Base-by-base conservation (phyloP, 2,888 invertebrate species). In the Drosophila suboccidentalis region DNA sequence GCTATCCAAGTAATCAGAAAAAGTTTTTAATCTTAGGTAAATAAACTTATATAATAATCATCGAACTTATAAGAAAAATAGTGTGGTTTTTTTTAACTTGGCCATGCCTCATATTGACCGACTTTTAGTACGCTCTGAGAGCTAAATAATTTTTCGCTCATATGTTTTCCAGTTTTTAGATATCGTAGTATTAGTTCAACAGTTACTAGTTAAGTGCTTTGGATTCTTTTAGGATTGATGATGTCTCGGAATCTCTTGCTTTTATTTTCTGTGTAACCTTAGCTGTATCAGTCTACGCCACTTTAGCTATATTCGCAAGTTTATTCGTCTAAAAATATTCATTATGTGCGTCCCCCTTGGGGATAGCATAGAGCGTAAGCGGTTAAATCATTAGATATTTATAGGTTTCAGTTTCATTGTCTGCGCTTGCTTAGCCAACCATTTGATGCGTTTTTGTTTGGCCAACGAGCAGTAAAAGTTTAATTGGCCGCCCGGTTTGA, bases 401-500 rank as follows among this genome's bases (percentile, higher is more conserved):
- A 75, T 75, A 67, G 71, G 71, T 41, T 71, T 36, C 75, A 66
- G 62, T 75, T 75, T 71, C 71, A 75, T 71, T 75, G 75, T 75
- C 73, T 73, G 73, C 29, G 60, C 44, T 53, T 61, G 75, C 51
- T 51, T 41, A 53, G 62, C 61, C 54, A 62, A 68, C 64, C 65
- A 49, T 57, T 50, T 72, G 71, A 67, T 75, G 67, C 54, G 55
- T 60, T 63, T 65, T 61, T 60, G 62, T 73, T 73, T 63, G 66
- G 70, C 67, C 81, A 77, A 72, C 72, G 83, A 75, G 66, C 82
- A 82, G 84, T 84, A 71, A 83, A 84, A 83, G 76, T 83, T 83
- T 83, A 83, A 83, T 85, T 83, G 85, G 81, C 79, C 77, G 71
- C 71, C 80, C 74, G 54, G 77, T 77, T 82, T 83, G 83, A 83